Conservation (phyloP, 2,888 invertebrate species). For the Lithophane socia region DNA sequence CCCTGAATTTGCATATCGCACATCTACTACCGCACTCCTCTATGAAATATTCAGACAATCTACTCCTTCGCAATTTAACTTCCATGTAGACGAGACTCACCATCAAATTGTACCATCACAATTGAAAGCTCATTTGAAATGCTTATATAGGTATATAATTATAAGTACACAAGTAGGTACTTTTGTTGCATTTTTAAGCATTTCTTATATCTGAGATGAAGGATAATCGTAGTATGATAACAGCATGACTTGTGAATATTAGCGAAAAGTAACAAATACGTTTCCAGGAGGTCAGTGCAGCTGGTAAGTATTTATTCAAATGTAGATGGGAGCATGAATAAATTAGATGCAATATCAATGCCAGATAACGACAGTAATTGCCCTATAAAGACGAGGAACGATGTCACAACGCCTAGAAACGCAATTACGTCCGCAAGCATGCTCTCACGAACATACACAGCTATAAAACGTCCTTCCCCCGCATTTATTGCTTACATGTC, state of each 20-base stretch:
- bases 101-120: slow-evolving; percentile 56
- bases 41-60: slow-evolving; percentile 79
- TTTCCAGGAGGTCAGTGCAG: slow-evolving; percentile 79
- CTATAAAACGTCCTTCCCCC: slow-evolving; percentile 81
- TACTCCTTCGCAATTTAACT: slow-evolving; percentile 71
- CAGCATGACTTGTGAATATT: slow-evolving; percentile 67
- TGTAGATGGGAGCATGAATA: slow-evolving; percentile 83
- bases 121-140: slow-evolving; percentile 68
- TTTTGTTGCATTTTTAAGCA: slow-evolving; percentile 64
- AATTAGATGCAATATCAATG: slow-evolving; percentile 89
- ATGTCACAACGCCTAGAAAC: slow-evolving; percentile 87
- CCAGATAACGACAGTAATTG: slow-evolving; percentile 89
- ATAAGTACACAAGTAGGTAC: too few relatives aligned
- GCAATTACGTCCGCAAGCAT: slow-evolving; percentile 86
- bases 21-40: slow-evolving; percentile 69
- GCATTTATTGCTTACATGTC: slow-evolving; percentile 82
- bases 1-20: slow-evolving; percentile 78
- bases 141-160: neutral
- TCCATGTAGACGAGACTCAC: slow-evolving; percentile 59
- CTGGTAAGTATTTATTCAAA: slow-evolving; percentile 83
- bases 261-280: slow-evolving; percentile 70
- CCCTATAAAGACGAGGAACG: slow-evolving; percentile 88
- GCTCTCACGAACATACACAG: slow-evolving; percentile 82
- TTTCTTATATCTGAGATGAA: slow-evolving; percentile 69
- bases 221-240: slow-evolving; percentile 77